Conservation (phyloP, 2,113 vertebrate genomes). For the Neolamprologus sp. region DNA sequence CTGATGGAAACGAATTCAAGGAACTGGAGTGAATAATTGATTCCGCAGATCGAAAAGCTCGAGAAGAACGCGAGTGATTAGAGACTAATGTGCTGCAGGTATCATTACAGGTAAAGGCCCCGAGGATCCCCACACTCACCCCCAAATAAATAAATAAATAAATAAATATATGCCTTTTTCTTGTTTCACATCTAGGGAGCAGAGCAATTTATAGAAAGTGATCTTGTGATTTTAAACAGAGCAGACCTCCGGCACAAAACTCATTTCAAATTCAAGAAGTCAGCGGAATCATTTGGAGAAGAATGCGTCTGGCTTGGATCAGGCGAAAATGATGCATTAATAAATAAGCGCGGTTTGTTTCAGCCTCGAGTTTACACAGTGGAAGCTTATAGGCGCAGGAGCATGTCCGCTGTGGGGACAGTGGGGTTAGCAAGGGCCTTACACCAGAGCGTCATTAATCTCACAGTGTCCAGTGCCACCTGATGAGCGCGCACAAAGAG, state of each 20-base stretch:
- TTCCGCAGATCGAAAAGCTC: not conserved
- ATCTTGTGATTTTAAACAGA: constrained; percentile 42
- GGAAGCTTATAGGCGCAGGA: not conserved
- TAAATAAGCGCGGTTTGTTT: not conserved
- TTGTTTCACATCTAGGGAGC: constrained; percentile 21
- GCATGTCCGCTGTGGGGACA: not conserved
- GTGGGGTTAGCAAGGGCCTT: not conserved
- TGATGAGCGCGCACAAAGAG: not conserved
- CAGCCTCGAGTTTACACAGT: not conserved
- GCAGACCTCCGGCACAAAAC: constrained; percentile 13
- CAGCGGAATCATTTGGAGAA: constrained; percentile 35
- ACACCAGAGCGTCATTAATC: not conserved
- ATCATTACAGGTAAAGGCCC: not conserved
- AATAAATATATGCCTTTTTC: constrained; percentile 1
- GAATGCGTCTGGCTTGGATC: constrained; percentile 43
- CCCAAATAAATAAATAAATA: not conserved
- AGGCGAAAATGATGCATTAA: not conserved
- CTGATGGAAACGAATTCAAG: constrained; percentile 20
- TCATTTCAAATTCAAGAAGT: constrained; percentile 48
- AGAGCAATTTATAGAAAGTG: constrained; percentile 17
- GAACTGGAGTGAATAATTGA: constrained; percentile 19
- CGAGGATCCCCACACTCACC: not conserved
- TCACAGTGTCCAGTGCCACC: not conserved
- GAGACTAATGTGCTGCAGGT: not conserved
- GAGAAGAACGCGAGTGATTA: not conserved